Conservation (phyloP, 2,797 vertebrate species). For the Rhinoraja longicauda region DNA sequence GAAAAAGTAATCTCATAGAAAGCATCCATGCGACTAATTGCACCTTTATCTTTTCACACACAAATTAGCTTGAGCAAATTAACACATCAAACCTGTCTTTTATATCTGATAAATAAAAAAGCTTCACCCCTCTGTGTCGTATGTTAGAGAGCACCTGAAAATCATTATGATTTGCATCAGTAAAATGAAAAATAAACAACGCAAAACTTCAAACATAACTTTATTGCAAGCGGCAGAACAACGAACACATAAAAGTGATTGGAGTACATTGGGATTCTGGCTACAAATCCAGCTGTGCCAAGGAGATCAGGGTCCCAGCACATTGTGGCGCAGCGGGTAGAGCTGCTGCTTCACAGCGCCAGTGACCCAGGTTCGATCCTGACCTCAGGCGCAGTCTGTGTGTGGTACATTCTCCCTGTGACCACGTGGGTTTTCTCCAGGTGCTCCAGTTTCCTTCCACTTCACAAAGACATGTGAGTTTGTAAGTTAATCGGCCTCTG, state of each 20-base stretch:
- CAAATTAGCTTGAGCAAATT: not conserved
- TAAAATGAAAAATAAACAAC: not conserved
- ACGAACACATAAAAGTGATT: not conserved
- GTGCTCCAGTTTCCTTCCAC: no score
- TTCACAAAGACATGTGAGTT: no score
- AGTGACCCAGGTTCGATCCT: no score
- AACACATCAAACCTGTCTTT: slow-evolving; percentile 1
- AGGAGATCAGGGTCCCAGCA: not conserved
- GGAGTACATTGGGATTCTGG: not conserved
- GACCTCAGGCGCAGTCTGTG: no score
- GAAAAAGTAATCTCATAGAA: not conserved
- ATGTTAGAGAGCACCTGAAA: slow-evolving; percentile 10
- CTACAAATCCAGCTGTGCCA: not conserved
- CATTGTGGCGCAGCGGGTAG: no score
- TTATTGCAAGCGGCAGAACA: not conserved
- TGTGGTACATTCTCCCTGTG: no score
- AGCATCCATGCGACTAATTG: slow-evolving; percentile 3
- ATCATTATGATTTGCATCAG: not conserved
- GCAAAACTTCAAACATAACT: not conserved
- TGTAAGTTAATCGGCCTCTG: no score
- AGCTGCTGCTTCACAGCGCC: no score
- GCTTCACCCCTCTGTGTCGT: not conserved
- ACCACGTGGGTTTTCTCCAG: no score
- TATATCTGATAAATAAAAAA: not conserved
- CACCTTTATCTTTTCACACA: not conserved